Evolutionary conservation across 2,797 vertebrate genomes (phyloP).

Genomic region (Percopsis omiscomaycus): DNA sequence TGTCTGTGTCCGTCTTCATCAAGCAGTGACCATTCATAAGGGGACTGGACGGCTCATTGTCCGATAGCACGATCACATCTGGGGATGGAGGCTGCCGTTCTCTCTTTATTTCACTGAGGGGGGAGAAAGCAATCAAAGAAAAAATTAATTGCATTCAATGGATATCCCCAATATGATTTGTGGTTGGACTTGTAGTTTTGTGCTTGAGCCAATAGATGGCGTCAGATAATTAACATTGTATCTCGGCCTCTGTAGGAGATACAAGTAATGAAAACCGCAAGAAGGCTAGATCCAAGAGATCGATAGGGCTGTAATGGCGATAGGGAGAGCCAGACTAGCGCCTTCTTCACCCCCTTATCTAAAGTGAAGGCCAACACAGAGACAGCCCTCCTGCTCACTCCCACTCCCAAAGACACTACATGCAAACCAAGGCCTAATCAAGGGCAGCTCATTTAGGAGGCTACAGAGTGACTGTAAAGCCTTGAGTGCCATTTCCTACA

Average conservation of each 20-base stretch:
- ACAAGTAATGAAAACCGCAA: slow-evolving; percentile 59
- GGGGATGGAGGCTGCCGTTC: slow-evolving; percentile 86
- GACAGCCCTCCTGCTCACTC: slow-evolving; percentile 1
- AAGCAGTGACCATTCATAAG: slow-evolving; percentile 87
- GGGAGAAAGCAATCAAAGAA: background rate
- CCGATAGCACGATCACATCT: slow-evolving; percentile 93
- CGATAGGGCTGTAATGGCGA: slow-evolving; percentile 76
- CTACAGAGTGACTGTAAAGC: slow-evolving; percentile 10
- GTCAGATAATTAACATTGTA: slow-evolving; percentile 24
- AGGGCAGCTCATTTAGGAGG: background rate
- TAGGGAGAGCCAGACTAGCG: slow-evolving; percentile 39
- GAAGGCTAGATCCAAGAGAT: slow-evolving; percentile 67
- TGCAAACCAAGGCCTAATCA: slow-evolving; percentile 21
- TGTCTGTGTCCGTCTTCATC: slow-evolving; percentile 86
- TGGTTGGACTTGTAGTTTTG: slow-evolving; percentile 33
- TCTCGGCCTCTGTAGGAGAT: slow-evolving; percentile 22
- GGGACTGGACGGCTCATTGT: slow-evolving; percentile 92
- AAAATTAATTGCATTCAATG: background rate
- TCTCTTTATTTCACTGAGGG: slow-evolving; percentile 83
- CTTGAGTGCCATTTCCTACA: slow-evolving; percentile 38
- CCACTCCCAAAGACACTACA: background rate
- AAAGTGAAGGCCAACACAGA: slow-evolving; percentile 24
- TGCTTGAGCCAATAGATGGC: slow-evolving; percentile 64
- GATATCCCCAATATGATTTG: background rate
- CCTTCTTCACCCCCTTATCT: slow-evolving; percentile 40